phyloP scores from a whole-genome alignment of 2,888 invertebrate genomes.

The Nesidiocoris tenuis region DNA sequence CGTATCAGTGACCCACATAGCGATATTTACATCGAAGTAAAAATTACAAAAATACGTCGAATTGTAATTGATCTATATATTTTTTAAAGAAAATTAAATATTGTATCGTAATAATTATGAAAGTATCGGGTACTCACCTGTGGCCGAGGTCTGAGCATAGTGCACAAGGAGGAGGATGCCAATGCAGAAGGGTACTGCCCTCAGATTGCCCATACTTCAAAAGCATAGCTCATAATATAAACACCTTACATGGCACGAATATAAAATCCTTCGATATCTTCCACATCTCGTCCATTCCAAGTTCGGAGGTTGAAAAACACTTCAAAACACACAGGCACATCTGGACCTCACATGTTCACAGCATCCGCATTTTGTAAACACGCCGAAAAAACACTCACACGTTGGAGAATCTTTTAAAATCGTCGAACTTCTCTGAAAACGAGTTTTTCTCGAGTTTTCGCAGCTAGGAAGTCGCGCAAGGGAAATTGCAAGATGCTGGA shows the following conservation, averaged over 20 bases:
- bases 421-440: background rate
- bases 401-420: background rate
- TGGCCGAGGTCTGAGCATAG: conserved; percentile 12
- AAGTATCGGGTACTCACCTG: background rate
- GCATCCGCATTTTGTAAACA: background rate
- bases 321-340: background rate
- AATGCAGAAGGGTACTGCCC: conserved; percentile 20
- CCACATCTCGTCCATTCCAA: background rate
- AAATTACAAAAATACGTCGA: background rate
- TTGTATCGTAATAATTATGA: background rate
- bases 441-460: background rate
- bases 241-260: background rate
- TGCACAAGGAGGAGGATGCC: conserved; percentile 18
- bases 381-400: background rate
- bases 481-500: background rate
- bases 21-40: background rate
- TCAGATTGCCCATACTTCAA: conserved; percentile 21
- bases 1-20: conserved; percentile 37
- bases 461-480: background rate
- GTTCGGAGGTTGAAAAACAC: background rate
- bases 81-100: background rate
- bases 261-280: background rate
- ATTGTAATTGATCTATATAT: background rate
- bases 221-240: conserved; percentile 2
- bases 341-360: conserved; percentile 6